phyloP scores from a whole-genome alignment of 2,113 vertebrate genomes.

The Plotosus lineatus region DNA sequence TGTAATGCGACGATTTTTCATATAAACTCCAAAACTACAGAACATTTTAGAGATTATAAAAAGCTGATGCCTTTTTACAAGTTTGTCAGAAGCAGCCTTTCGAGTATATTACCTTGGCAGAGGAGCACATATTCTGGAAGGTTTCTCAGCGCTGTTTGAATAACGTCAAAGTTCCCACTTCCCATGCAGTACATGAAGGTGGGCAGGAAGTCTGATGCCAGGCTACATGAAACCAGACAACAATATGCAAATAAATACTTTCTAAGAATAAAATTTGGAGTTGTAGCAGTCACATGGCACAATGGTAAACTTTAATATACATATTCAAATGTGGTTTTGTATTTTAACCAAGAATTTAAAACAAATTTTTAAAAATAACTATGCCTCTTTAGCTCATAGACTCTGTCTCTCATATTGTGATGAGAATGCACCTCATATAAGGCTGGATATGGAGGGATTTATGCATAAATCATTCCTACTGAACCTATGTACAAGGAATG shows the following conservation, averaged over 20 bases:
- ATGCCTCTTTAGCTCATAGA: no score
- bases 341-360: no score
- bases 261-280: background rate
- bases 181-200: constrained; percentile 97
- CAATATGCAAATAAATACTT: background rate
- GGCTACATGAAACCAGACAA: constrained; percentile 65
- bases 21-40: background rate
- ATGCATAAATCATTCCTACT: background rate
- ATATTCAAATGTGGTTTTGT: background rate
- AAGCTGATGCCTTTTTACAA: background rate
- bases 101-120: constrained; percentile 82
- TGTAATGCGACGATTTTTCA: background rate
- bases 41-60: background rate
- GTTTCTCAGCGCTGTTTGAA: constrained; percentile 91
- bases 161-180: constrained; percentile 92
- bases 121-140: constrained; percentile 94
- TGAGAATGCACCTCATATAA: background rate
- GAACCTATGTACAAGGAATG: background rate
- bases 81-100: background rate
- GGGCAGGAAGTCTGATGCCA: constrained; percentile 90
- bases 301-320: no score
- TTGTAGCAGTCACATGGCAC: no score
- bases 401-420: no score
- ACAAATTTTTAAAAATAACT: no score
- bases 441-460: background rate